Percentiles rank a stretch among this genome's conserved stretches.
These are phyloP conservation scores for Cydia amplana DNA, from an alignment of 1,140 invertebrate genomes.

Conservation along the genomic window DNA sequence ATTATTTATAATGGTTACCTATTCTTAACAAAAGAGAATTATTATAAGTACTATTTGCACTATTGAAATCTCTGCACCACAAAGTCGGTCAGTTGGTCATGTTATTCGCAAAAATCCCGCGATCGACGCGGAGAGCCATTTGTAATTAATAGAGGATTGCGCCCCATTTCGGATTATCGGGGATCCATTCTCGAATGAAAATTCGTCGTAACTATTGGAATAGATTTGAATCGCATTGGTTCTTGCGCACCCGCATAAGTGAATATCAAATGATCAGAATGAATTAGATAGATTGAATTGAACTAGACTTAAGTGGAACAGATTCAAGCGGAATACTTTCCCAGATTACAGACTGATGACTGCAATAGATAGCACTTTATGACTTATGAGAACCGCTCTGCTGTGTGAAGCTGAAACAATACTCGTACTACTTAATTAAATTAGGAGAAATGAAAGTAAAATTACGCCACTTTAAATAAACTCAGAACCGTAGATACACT, in stretches of 20 bases:
- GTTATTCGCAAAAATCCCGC: not conserved
- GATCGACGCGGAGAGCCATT: slow-evolving; percentile 1
- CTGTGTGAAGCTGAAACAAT: no score
- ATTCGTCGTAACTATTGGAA: not conserved
- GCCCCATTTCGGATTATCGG: not conserved
- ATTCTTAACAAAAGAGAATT: not conserved
- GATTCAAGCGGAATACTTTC: no score
- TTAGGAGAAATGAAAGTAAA: no score
- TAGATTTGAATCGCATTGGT: not conserved
- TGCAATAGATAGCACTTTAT: not conserved
- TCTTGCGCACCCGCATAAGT: not conserved
- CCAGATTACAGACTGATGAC: not conserved
- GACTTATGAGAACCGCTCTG: not conserved
- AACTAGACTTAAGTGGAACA: not conserved
- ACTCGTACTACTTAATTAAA: no score
- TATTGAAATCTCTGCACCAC: not conserved
- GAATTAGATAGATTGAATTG: not conserved
- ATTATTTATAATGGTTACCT: not conserved
- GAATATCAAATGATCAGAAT: not conserved
- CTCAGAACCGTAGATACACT: no score
- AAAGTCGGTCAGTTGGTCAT: not conserved
- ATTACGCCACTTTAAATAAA: no score
- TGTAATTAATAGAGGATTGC: slow-evolving; percentile 21
- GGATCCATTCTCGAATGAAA: not conserved
- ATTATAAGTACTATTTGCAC: not conserved